These are phyloP conservation scores for Parapristionchus giblindavisi DNA, from an alignment of 2,888 invertebrate species.

Conservation along the genomic window DNA sequence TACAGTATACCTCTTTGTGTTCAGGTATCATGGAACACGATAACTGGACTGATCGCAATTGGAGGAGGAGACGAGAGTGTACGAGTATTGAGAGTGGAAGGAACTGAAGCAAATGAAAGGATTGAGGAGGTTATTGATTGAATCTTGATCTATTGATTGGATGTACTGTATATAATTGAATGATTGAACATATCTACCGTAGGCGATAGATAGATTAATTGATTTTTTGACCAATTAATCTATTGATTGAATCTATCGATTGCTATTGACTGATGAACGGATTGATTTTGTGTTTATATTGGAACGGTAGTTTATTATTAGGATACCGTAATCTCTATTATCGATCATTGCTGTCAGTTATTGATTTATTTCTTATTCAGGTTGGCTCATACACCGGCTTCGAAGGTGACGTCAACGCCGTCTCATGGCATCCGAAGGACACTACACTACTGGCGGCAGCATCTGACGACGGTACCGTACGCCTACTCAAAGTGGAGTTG, in stretches of 20 bases:
- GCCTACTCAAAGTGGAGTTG: constrained; percentile 41
- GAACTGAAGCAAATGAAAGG: constrained; percentile 16
- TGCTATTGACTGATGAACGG: too few relatives aligned
- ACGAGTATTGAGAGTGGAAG: constrained; percentile 39
- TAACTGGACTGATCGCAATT: constrained; percentile 50
- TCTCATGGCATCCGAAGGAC: constrained; percentile 86
- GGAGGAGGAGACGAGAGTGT: constrained; percentile 53
- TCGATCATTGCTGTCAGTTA: too few relatives aligned
- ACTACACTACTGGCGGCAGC: constrained; percentile 83
- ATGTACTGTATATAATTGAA: too few relatives aligned
- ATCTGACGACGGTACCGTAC: constrained; percentile 73
- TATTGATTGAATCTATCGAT: too few relatives aligned
- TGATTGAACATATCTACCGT: too few relatives aligned
- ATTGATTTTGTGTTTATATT: too few relatives aligned
- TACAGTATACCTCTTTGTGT: not conserved
- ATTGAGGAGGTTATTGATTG: constrained; percentile 15
- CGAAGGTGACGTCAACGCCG: constrained; percentile 88
- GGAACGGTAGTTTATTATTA: too few relatives aligned
- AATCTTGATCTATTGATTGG: too few relatives aligned
- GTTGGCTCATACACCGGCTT: constrained; percentile 81
- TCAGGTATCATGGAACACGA: constrained; percentile 54
- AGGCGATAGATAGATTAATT: too few relatives aligned
- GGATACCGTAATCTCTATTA: not conserved
- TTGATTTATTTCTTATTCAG: too few relatives aligned
- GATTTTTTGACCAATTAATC: too few relatives aligned